These are phyloP conservation scores for Drosophila subquinaria DNA, from an alignment of 2,888 invertebrate genomes.

Conservation along the genomic window DNA sequence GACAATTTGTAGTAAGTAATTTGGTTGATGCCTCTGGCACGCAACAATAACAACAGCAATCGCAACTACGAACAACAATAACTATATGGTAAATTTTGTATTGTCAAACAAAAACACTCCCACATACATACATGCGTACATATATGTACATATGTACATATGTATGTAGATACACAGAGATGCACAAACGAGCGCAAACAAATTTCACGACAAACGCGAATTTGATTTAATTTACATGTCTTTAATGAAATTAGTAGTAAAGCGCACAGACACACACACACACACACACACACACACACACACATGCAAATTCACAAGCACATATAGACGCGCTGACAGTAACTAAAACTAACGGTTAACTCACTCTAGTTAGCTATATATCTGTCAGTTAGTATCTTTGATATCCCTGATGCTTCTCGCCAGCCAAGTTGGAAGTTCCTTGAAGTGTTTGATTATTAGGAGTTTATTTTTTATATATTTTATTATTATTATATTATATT, in stretches of 20 bases:
- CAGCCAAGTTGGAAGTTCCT: slow-evolving; percentile 29
- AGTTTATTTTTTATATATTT: neutral
- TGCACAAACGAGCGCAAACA: slow-evolving; percentile 55
- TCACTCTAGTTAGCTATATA: slow-evolving; percentile 41
- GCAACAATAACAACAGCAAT: slow-evolving; percentile 34
- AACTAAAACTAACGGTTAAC: slow-evolving; percentile 31
- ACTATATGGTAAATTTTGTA: slow-evolving; percentile 36
- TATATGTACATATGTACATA: neutral
- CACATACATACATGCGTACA: slow-evolving; percentile 14
- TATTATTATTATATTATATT: neutral
- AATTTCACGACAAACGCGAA: slow-evolving; percentile 68
- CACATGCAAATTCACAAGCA: slow-evolving; percentile 18
- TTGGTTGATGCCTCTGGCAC: slow-evolving; percentile 46
- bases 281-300: neutral
- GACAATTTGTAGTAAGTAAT: slow-evolving; percentile 52
- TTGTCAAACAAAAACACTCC: slow-evolving; percentile 48
- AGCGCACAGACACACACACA: slow-evolving; percentile 21
- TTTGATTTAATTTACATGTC: slow-evolving; percentile 79
- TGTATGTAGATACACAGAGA: slow-evolving; percentile 10
- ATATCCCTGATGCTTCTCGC: slow-evolving; percentile 9
- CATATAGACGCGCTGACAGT: slow-evolving; percentile 8
- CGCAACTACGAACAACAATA: slow-evolving; percentile 17
- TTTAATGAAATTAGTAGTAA: slow-evolving; percentile 77
- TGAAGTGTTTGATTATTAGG: neutral
- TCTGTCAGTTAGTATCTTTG: slow-evolving; percentile 11